A percentile compares a stretch with the other conserved stretches of the same genome.
phyloP scores from a whole-genome alignment of 2,113 vertebrate species.

The Poeciliopsis occidentalis region DNA sequence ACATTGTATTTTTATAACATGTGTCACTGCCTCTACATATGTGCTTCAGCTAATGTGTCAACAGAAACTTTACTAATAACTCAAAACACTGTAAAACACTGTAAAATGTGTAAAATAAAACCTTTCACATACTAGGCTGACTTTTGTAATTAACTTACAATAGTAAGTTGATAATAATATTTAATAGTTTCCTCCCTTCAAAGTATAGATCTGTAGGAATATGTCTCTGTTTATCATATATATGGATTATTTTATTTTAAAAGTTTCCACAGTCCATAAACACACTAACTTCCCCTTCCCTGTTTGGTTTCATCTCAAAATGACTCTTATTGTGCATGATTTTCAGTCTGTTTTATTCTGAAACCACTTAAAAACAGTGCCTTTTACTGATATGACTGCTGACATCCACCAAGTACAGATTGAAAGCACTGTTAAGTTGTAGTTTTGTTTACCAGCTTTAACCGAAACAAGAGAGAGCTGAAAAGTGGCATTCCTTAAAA shows the following conservation, averaged over 20 bases:
- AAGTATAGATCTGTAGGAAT: neutral
- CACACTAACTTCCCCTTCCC: neutral
- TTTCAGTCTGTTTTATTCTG: neutral
- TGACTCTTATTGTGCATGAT: neutral
- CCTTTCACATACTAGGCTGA: too few species aligned
- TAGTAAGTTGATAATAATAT: too few species aligned
- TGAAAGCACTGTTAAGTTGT: neutral
- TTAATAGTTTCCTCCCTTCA: constrained; percentile 7
- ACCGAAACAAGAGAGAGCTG: neutral
- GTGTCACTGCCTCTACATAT: neutral
- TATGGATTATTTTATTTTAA: constrained; percentile 1
- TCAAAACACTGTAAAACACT: too few species aligned
- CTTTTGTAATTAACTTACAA: too few species aligned
- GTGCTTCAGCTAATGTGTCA: too few species aligned
- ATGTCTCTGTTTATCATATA: constrained; percentile 2
- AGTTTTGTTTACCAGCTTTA: neutral
- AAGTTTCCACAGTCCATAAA: neutral
- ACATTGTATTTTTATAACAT: neutral
- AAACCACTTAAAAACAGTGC: neutral
- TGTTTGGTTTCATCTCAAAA: neutral
- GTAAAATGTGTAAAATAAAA: too few species aligned
- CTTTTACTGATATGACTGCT: neutral
- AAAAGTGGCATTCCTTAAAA: constrained; percentile 1
- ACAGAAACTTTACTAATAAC: too few species aligned
- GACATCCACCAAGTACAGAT: neutral